Percentiles rank a stretch among this genome's conserved stretches.
phyloP scores from a whole-genome alignment of 1,140 invertebrate species.

The Fopius arisanus region DNA sequence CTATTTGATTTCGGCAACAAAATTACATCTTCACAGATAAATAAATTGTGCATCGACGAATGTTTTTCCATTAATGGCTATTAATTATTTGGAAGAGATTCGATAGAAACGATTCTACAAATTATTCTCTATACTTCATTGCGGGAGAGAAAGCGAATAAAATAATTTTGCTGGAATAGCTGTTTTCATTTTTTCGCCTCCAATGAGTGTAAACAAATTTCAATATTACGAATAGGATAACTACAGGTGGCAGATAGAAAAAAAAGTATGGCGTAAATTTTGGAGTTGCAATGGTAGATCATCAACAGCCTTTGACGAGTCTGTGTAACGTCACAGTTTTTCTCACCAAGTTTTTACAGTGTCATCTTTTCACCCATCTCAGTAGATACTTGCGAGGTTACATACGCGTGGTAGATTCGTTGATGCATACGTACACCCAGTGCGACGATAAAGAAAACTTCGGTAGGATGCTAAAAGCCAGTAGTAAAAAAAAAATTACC shows the following conservation, averaged over 20 bases:
- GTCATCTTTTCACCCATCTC: conserved; percentile 1
- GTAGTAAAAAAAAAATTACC: background rate
- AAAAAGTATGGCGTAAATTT: conserved; percentile 1
- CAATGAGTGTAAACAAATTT: background rate
- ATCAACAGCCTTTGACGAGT: conserved; percentile 23
- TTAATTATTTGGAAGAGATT: no score
- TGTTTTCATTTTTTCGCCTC: no score
- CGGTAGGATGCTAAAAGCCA: background rate
- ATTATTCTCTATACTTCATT: no score
- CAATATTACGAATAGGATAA: background rate
- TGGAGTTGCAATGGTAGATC: background rate
- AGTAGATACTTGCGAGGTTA: background rate
- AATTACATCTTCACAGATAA: no score
- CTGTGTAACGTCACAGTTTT: background rate
- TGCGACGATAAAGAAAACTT: background rate
- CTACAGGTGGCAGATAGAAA: conserved; percentile 25
- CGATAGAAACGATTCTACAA: no score
- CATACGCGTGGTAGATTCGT: conserved; percentile 2
- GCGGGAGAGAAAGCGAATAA: no score
- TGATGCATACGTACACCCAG: conserved; percentile 6
- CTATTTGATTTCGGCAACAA: no score
- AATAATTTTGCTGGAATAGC: no score
- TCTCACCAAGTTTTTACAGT: conserved; percentile 9
- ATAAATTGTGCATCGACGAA: no score
- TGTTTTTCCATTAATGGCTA: no score